Conservation (phyloP, 2,113 vertebrate genomes). For the Motacilla tschutschensis region DNA sequence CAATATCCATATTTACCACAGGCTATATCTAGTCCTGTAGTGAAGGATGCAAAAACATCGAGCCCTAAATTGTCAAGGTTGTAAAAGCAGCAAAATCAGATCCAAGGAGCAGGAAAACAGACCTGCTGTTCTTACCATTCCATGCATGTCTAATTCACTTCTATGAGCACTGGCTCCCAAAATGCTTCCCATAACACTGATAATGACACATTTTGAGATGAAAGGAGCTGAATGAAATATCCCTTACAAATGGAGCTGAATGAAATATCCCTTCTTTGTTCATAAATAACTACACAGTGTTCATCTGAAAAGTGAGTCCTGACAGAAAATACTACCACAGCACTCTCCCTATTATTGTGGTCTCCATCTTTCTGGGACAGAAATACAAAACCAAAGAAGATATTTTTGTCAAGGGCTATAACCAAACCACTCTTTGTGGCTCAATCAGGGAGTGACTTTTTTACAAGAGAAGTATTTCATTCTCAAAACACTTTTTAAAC, state of each 20-base stretch:
- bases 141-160: not conserved
- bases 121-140: not conserved
- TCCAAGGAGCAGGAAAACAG: not conserved
- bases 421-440: not conserved
- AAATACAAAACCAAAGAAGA: not conserved
- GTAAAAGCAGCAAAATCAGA: not conserved
- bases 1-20: not conserved
- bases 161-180: not conserved
- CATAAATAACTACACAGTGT: not conserved
- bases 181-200: not conserved
- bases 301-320: not conserved
- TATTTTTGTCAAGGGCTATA: not conserved
- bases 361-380: not conserved
- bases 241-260: not conserved
- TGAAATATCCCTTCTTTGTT: not conserved
- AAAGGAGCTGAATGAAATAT: not conserved
- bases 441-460: not conserved
- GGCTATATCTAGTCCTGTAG: not conserved
- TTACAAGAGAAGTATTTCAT: not conserved
- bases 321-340: not conserved
- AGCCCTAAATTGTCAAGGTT: not conserved
- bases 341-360: rapidly evolving
- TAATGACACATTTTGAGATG: not conserved
- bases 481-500: not conserved
- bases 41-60: not conserved